Base-by-base conservation (phyloP, 2,113 vertebrate species). In the Sialia sialis region DNA sequence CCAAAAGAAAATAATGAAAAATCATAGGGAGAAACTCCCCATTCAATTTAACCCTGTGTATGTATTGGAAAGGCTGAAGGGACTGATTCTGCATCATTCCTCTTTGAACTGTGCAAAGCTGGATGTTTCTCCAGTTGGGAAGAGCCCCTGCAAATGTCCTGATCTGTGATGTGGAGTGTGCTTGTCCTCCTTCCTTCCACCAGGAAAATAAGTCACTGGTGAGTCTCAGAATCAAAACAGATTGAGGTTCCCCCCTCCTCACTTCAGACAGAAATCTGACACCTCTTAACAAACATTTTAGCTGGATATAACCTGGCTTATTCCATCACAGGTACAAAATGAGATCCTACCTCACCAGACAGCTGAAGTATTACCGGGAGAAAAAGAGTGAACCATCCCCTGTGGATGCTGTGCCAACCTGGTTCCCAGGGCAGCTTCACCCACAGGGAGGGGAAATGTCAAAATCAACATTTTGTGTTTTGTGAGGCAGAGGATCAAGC, bases 401-500 rank as follows among this genome's bases (percentile, higher is more conserved):
- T 58, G n/a, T 27, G 66, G 56, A 2, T 51, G 60, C 66, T 84
- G 51, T 5, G 2, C 72, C 64, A 69, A 1, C 21, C 54, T 39
- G 14, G 6, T 34, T 34, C 38, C 43, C 6, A 13, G 26, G 43
- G 16, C 39, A 36, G 67, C 26, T 85, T 51, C 49, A 80, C 16
- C 9, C 1, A 0, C 3, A 2, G 23, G 54, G 36, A 69, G n/a
- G 16, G n/a, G 30, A 44, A 88, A 60, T 2, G 9, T 5, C 11
- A 21, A n/a, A 73, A 76, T 25, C 14, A 79, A 16, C 0, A 0
- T 39, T 76, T 48, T n/a, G 10, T 38, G 16, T 48, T 56, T 32
- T 0, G 0, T 32, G 56, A 59, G 13, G 21, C 13, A 59, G n/a
- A 38, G 0, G 6, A 56, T 59, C n/a, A 43, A 48, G 13, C 0